phyloP scores from a whole-genome alignment of 2,113 vertebrate species.

The Pomatorhinus ruficollis region DNA sequence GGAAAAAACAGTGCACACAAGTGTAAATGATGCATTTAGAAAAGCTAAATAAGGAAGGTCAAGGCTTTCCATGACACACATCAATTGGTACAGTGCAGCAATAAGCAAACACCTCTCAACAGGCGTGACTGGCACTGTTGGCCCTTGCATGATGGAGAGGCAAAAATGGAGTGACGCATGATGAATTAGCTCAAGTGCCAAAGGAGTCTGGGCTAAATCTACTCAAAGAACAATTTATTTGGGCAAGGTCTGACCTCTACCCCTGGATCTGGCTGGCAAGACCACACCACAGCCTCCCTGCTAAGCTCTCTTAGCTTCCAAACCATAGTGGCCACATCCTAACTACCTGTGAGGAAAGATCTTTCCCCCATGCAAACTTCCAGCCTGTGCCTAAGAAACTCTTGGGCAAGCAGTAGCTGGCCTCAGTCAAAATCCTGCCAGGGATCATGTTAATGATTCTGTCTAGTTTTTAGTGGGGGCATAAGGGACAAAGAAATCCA shows the following conservation, averaged over 20 bases:
- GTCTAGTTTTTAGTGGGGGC: background rate
- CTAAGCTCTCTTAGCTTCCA: background rate
- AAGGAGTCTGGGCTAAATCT: background rate
- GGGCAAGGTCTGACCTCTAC: background rate
- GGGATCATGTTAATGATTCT: background rate
- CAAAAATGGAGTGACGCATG: background rate
- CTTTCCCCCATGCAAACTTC: background rate
- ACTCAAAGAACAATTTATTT: background rate
- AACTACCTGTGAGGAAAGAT: background rate
- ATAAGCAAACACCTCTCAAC: constrained; percentile 1
- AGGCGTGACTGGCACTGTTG: background rate
- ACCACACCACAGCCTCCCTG: background rate
- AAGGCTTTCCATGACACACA: constrained; percentile 53
- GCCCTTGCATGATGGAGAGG: background rate
- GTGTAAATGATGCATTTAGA: constrained; percentile 16
- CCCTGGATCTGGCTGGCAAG: background rate
- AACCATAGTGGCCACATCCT: background rate
- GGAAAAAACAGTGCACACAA: constrained; percentile 42
- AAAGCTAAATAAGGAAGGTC: constrained; percentile 49
- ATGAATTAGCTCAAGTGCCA: background rate
- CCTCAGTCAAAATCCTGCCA: background rate
- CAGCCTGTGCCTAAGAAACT: background rate
- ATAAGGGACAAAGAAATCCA: background rate
- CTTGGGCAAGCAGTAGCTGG: background rate
- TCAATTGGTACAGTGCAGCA: background rate